A percentile compares a stretch with the other conserved stretches of the same genome.
These are phyloP conservation scores for Puma concolor DNA, from an alignment of 2,113 vertebrate genomes.

Conservation along the genomic window DNA sequence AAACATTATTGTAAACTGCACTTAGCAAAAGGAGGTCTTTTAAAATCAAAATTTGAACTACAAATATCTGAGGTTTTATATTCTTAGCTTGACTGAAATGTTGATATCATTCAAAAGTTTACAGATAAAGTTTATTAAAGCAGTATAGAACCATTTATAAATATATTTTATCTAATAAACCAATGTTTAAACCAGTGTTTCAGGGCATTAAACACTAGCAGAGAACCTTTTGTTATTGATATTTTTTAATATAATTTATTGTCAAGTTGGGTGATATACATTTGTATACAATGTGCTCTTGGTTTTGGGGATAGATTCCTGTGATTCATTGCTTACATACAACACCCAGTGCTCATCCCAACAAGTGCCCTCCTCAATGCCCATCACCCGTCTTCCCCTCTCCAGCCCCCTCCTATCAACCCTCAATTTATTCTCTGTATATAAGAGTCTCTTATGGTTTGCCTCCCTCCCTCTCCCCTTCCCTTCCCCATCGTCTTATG, in stretches of 20 bases:
- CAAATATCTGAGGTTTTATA: background rate
- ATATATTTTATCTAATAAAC: background rate
- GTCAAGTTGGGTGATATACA: too few species aligned
- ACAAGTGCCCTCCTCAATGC: too few species aligned
- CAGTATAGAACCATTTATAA: background rate
- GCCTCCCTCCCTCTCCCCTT: too few species aligned
- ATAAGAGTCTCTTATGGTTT: too few species aligned
- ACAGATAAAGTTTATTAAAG: background rate
- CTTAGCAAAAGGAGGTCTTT: background rate
- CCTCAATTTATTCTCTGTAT: too few species aligned
- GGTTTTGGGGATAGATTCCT: too few species aligned
- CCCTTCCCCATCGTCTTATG: too few species aligned
- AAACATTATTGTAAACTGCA: constrained; percentile 6
- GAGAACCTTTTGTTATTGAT: constrained; percentile 16
- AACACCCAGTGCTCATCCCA: too few species aligned
- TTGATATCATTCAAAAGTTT: constrained; percentile 8
- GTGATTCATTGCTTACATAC: too few species aligned
- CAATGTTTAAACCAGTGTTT: background rate
- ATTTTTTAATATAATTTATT: background rate
- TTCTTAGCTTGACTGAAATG: background rate
- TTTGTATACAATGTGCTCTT: too few species aligned
- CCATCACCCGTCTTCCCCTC: too few species aligned
- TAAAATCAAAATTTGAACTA: background rate
- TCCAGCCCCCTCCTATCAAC: too few species aligned
- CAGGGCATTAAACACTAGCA: background rate